Evolutionary conservation across 1,140 invertebrate species (phyloP).

Genomic region (Eueides isabella): DNA sequence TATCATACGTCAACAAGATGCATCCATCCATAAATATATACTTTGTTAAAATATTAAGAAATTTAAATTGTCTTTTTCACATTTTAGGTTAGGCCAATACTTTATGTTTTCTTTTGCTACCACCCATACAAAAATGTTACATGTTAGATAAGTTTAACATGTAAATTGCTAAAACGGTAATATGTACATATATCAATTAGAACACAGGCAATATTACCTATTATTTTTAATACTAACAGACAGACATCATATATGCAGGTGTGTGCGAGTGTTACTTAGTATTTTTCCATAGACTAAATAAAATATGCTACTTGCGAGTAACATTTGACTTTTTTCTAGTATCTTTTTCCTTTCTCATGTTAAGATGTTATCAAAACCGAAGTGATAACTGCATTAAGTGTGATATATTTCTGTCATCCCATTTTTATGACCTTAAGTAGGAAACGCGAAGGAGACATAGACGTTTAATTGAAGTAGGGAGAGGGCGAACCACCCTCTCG

Average conservation of each 20-base stretch:
- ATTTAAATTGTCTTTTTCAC: not conserved
- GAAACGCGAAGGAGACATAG: slow-evolving; percentile 76
- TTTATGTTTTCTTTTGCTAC: not conserved
- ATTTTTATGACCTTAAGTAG: slow-evolving; percentile 80
- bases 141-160: no score
- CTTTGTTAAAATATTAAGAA: not conserved
- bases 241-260: no score
- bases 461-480: slow-evolving; percentile 79
- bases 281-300: not conserved
- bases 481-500: slow-evolving; percentile 60
- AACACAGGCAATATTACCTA: no score
- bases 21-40: not conserved
- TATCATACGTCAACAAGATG: no score
- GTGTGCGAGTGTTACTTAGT: no score
- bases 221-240: not conserved
- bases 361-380: slow-evolving; percentile 27
- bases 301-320: not conserved
- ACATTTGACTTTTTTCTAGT: not conserved
- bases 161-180: no score
- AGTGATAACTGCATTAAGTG: slow-evolving; percentile 57
- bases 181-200: no score
- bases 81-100: not conserved
- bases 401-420: slow-evolving; percentile 80
- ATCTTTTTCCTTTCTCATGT: not conserved
- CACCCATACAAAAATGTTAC: not conserved